Percentiles rank a stretch among this genome's conserved stretches.
Evolutionary conservation across 2,888 invertebrate species (phyloP).

Genomic region (Sympetrum striolatum): DNA sequence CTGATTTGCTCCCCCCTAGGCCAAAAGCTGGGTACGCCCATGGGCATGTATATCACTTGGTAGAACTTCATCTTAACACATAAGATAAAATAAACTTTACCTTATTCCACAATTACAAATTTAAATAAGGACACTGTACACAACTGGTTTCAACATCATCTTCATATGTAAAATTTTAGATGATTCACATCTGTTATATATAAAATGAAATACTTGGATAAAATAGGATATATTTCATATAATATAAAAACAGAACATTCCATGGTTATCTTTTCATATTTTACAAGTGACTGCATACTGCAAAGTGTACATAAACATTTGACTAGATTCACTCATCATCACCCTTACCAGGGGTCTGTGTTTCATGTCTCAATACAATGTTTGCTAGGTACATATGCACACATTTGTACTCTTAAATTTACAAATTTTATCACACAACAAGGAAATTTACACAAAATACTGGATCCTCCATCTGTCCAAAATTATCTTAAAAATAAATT

Average conservation of each 20-base stretch:
- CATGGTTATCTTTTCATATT: not conserved
- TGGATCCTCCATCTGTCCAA: not conserved
- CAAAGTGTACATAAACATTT: not conserved
- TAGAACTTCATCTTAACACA: too few species aligned
- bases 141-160: too few species aligned
- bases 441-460: slow-evolving; percentile 25
- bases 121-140: too few species aligned
- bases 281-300: not conserved
- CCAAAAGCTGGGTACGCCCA: too few species aligned
- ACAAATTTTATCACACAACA: not conserved
- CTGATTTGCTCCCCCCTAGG: too few species aligned
- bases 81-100: too few species aligned
- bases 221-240: slow-evolving; percentile 2
- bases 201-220: not conserved
- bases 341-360: not conserved
- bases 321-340: slow-evolving; percentile 29
- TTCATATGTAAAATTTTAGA: not conserved
- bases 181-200: not conserved
- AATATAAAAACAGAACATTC: slow-evolving; percentile 5
- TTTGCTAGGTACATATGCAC: not conserved
- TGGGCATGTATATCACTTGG: too few species aligned
- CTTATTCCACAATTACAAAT: too few species aligned
- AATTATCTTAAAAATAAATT: not conserved
- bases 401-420: not conserved
- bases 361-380: not conserved